Conservation (phyloP, 2,113 vertebrate species). For the Cacatua alba region DNA sequence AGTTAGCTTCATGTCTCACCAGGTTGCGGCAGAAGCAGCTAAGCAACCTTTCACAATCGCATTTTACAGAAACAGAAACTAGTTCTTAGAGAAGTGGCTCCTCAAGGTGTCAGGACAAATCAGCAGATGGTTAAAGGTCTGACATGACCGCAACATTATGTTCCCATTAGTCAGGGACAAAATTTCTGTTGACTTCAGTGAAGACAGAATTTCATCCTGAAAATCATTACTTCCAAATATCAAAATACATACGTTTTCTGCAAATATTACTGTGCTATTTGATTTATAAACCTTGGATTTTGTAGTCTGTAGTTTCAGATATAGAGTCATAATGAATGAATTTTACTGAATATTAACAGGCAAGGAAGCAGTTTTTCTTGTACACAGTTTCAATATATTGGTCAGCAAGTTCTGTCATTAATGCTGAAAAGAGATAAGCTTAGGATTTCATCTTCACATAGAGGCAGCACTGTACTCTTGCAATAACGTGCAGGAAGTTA, state of each 20-base stretch:
- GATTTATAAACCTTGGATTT: not conserved
- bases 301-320: not conserved
- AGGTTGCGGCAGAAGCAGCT: not conserved
- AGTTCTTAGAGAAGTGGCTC: not conserved
- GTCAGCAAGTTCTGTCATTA: conserved; percentile 32
- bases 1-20: not conserved
- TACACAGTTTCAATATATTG: not conserved
- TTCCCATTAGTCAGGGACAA: not conserved
- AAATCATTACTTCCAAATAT: not conserved
- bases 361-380: not conserved
- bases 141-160: not conserved
- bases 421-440: conserved; percentile 10
- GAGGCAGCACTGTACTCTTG: not conserved
- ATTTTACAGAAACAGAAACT: not conserved
- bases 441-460: not conserved
- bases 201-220: not conserved
- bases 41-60: not conserved
- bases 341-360: not conserved
- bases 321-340: not conserved
- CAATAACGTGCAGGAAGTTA: conserved; percentile 5
- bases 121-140: not conserved
- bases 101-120: not conserved
- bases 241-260: not conserved
- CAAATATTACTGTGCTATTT: not conserved
- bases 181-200: not conserved